Base-by-base conservation (phyloP, 2,113 vertebrate species). In the Toxotes jaculatrix region DNA sequence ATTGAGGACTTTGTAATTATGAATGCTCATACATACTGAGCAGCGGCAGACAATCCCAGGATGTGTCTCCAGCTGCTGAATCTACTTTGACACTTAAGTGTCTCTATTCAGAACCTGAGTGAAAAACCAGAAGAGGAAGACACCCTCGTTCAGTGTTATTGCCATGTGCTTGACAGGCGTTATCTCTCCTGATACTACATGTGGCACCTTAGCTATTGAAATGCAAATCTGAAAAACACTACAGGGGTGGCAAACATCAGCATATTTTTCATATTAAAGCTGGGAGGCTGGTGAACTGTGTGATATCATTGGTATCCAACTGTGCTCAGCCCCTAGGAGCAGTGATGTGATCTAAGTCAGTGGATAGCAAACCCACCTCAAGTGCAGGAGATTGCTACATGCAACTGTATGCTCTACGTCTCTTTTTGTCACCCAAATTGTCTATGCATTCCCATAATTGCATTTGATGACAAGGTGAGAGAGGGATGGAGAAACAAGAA, bases 1-100 rank as follows among this genome's bases (percentile, higher is more conserved):
- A 91, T 90, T 94, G 89, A 88, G 70, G 83, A 84, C 67, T 80
- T 85, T 89, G 85, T 90, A 81, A 92, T 89, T 89, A 91, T 90
- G 83, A 88, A 83, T 84, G 64, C 77, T 85, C 81, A 83, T 85
- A 92, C 85, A 90, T 89, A 80, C 78, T 85, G 85, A 92, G 70
- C 76, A 85, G 77, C 60, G 40, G 74, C 78, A 79, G 79, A 86
- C 83, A 74, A 84, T 82, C 74, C 49, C 68, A 57, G 72, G 61
- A 74, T 75, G 77, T 36, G 82, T 82, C 82, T 85, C 74, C 86
- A 77, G 82, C 83, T 82, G 82, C 82, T 77, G 80, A 81, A 84
- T 82, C 13, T 65, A 71, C 72, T 64, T 61, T 65, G 51, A 23
- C 64, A 72, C 32, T 83, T 64, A 81, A 90, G 81, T 72, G 63